Evolutionary conservation across 2,888 invertebrate genomes (phyloP).

Genomic region (Miltochrista miniata): DNA sequence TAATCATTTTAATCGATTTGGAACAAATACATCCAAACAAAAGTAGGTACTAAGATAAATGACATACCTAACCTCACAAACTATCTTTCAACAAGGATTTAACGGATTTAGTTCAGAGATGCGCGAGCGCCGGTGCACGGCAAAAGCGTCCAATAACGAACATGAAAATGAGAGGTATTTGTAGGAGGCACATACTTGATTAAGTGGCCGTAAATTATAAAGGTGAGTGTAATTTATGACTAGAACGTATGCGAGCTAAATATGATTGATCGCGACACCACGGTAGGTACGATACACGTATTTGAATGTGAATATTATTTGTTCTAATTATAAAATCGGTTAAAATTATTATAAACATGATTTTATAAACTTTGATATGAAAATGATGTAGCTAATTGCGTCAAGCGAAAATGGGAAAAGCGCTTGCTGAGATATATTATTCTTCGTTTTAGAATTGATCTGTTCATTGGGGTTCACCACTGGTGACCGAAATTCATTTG

Average conservation of each 20-base stretch:
- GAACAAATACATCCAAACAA: too few species aligned
- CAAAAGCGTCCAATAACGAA: conserved; percentile 38
- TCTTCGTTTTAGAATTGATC: too few species aligned
- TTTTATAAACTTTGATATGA: too few species aligned
- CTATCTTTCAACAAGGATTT: conserved; percentile 51
- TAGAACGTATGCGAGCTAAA: not conserved
- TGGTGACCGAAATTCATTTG: too few species aligned
- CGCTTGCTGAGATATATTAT: too few species aligned
- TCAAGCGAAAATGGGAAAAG: too few species aligned
- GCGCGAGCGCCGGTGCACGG: conserved; percentile 48
- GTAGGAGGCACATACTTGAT: not conserved
- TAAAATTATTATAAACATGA: too few species aligned
- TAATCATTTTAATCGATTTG: too few species aligned
- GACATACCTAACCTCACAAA: conserved; percentile 21
- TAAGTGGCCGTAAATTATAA: not conserved
- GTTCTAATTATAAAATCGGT: too few species aligned
- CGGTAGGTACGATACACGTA: not conserved
- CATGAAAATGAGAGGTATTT: conserved; percentile 7
- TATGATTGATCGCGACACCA: not conserved
- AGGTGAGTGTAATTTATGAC: conserved; percentile 15
- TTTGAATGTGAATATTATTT: not conserved
- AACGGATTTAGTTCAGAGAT: conserved; percentile 48
- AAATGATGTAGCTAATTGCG: too few species aligned
- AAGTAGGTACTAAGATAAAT: not conserved
- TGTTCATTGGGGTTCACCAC: too few species aligned